Evolutionary conservation across 2,797 vertebrate genomes (phyloP).

Genomic region (Rhinichthys osculus): DNA sequence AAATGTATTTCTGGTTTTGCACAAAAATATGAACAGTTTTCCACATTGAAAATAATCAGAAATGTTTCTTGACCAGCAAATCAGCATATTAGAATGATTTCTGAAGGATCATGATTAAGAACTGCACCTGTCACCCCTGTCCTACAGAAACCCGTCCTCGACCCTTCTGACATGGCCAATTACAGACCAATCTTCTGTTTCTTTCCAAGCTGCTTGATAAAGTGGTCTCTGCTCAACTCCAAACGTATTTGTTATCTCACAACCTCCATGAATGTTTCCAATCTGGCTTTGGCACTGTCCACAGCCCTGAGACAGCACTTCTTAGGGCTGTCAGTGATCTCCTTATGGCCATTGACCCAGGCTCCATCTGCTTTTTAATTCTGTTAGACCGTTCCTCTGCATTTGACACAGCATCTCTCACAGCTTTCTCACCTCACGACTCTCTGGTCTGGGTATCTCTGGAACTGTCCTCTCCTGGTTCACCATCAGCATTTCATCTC

Average conservation of each 20-base stretch:
- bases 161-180: too few relatives aligned
- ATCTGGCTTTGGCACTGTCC: not conserved
- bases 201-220: not conserved
- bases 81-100: not conserved
- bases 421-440: too few relatives aligned
- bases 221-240: not conserved
- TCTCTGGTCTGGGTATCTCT: not conserved
- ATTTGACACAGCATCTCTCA: not conserved
- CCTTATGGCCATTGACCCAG: not conserved
- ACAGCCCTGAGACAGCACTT: not conserved
- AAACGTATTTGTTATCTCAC: not conserved
- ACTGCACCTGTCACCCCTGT: not conserved
- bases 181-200: too few relatives aligned
- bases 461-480: not conserved
- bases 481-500: not conserved
- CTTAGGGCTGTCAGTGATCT: not conserved
- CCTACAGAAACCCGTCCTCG: not conserved
- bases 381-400: not conserved
- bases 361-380: not conserved
- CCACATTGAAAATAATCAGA: not conserved
- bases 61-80: not conserved
- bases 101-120: not conserved
- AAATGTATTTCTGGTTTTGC: not conserved
- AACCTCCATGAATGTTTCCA: not conserved
- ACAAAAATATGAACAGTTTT: not conserved